Base-by-base conservation (phyloP, 2,888 invertebrate genomes). In the Polia nebulosa region DNA sequence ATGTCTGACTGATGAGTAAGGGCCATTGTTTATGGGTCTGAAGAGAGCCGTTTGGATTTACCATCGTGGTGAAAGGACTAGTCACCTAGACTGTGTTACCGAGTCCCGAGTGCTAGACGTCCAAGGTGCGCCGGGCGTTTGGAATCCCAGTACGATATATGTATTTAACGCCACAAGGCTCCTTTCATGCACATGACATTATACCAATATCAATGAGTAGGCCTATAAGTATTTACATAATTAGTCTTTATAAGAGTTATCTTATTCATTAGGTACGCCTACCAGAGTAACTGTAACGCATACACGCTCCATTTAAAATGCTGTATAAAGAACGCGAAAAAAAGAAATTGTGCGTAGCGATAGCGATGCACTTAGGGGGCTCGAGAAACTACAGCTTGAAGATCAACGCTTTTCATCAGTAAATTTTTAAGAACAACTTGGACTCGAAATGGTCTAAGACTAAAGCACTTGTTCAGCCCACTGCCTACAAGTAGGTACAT, bases 231-330 rank as follows among this genome's bases (percentile, higher is more conserved):
- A 13, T 20, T 3, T 17, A 53, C 2, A 32, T 32, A 17, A 15
- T 13, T 15, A 32, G 20, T 36, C 4, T 34, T 15, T 3, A 32
- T 32, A 15, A 25, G 7, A 15, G 20, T 22, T 47, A 17, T 39
- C n/a, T 27, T 51, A 20, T 20, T 51, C 17, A n/a, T 15, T 15
- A 51, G 27, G 36, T 36, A 3, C 0, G 15, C 11, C 0, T n/a
- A 25, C 9, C 25, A n/a, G 17, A 17, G 27, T 29, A 55, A 55
- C 53, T 49, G 47, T 53, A n/a, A 25, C 15, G 25, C 53, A 45
- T 53, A 65, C 51, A 69, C 15, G 44, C 57, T 68, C 44, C n/a
- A 39, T 57, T 64, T 39, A 57, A 41, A 29, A 49, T 15, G 39
- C 29, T 29, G 29, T 13, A 49, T 64, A 17, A 56, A 8, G 15